Conservation (phyloP, 2,113 vertebrate species). For the Otis tarda region DNA sequence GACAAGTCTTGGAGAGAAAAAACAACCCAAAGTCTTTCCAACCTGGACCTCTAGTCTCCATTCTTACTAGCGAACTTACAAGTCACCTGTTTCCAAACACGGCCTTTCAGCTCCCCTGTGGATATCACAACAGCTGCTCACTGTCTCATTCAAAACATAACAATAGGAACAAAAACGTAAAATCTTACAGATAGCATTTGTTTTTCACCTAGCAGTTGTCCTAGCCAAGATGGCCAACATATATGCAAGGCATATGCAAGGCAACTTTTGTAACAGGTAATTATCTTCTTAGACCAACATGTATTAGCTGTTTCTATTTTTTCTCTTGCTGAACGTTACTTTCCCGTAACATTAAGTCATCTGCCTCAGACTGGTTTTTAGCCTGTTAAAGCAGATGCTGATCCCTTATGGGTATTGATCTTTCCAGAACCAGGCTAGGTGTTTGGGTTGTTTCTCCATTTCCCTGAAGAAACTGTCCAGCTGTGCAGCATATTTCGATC, state of each 20-base stretch:
- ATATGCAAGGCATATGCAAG: background rate
- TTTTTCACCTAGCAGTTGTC: background rate
- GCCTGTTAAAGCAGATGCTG: background rate
- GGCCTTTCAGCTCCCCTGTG: background rate
- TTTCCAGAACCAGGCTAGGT: background rate
- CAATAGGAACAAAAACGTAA: background rate
- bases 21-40: background rate
- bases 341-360: background rate
- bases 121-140: background rate
- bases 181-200: background rate
- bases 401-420: background rate
- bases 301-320: background rate
- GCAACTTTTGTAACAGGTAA: background rate
- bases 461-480: background rate
- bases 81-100: background rate
- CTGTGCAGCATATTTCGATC: rapidly evolving
- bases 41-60: background rate
- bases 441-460: background rate
- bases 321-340: background rate
- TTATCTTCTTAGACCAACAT: background rate
- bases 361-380: background rate
- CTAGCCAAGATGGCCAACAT: background rate
- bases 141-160: background rate
- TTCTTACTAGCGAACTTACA: background rate
- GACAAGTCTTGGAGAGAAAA: background rate